Evolutionary conservation across 2,113 vertebrate species (phyloP), one percentile per base, ranked within the genome.

Genomic region (Rhodinocichla rosea): DNA sequence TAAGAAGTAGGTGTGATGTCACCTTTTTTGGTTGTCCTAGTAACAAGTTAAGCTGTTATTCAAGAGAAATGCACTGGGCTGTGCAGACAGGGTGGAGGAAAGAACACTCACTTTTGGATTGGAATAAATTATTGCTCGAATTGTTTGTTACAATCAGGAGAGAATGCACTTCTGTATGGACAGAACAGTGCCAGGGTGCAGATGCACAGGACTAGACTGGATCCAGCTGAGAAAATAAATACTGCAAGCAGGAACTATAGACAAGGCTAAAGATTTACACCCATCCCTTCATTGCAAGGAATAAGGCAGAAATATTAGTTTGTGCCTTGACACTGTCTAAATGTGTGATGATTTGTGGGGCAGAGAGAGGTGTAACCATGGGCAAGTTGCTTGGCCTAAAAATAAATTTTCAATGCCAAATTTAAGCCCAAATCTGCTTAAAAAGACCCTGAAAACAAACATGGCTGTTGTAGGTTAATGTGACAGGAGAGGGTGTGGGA

Each of bases 21-120:
- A 88, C 90, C 65, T 89, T 91, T 85, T 83, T 19, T 85, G 62
- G 88, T 93, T 96, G 92, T 94, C 92, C 59, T 84, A 86, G 96
- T 83, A 94, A 94, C 82, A 88, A 81, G 76, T 94, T 80, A 83
- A 71, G 63, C 88, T 90, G 75, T 86, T 86, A 74, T 45, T 93
- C 37, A 55, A 24, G 59, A 77, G 42, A 83, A 53, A 6, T 32
- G 42, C 63, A 57, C 37, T 33, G 57, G 55, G 71, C 63, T 92
- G 39, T 86, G 63, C 42, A 81, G 88, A 70, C 35, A 42, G 15
- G 33, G 59, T 74, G 63, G 42, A 59, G 59, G 33, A 62, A 91
- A 88, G 57, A 87, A 42, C 45, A 52, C 19, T 49, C 23, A 44
- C 32, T 64, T 83, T 42, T 37, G 50, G 24, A 37, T 93, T 59